Evolutionary conservation across 2,888 invertebrate species (phyloP), one percentile per base, ranked within the genome.

Genomic region (Epistrophe eligans): DNA sequence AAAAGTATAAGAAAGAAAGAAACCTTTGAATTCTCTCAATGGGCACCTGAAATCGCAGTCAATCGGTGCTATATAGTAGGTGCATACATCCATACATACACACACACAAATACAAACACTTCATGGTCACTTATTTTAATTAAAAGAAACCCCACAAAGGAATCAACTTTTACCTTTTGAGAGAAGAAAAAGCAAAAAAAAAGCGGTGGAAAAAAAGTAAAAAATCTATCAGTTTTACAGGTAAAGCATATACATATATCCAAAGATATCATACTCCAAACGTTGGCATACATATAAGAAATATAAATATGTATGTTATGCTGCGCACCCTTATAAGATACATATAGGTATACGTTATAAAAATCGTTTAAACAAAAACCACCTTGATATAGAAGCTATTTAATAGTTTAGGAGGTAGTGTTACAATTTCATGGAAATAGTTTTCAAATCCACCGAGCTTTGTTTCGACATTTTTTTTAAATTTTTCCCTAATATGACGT

Each of bases 81-180:
- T n/a, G 8, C 67, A 58, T 38, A 72, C 55, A 74, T 55, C 60
- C 57, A 82, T 74, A 58, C n/a, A 60, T 66, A 81, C 71, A 58
- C 17, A 38, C 11, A 24, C 40, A 58, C 8, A 82, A 24, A 81
- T 38, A 76, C 60, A 74, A 79, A 71, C 76, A 83, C 82, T 87
- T 79, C 82, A 87, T 83, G 87, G 87, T 82, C 82, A 82, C 87
- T 87, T 82, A 79, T 82, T 87, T 87, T 87, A 87, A 87, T 87
- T 87, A 83, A 87, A 87, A 82, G 87, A 87, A 87, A 72, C 87
- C 87, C 45, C 76, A 83, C 67, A 82, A 87, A 87, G 60, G 77
- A 55, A 74, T 76, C 73, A 66, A 87, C 73, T 62, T 73, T 62
- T 70, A 15, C 70, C 82, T 79, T 58, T 79, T 24, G 4, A 13